Percentiles rank a stretch among this genome's conserved stretches.
Evolutionary conservation across 1,140 invertebrate genomes (phyloP).

Genomic region (Drosophila auraria): DNA sequence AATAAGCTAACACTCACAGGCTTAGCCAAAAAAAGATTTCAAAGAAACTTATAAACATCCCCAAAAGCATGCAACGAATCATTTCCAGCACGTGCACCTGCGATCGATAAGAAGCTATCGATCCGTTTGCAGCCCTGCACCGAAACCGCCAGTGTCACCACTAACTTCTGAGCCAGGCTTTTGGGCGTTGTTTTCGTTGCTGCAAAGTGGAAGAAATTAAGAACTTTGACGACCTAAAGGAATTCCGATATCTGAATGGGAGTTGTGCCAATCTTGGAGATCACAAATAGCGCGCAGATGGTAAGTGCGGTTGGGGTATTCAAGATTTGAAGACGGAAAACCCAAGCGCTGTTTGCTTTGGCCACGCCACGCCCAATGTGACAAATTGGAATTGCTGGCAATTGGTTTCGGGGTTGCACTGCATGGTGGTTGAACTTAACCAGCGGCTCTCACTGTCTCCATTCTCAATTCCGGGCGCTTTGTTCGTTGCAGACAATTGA

Average conservation of each 20-base stretch:
- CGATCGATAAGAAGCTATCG: slow-evolving; percentile 27
- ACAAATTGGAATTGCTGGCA: slow-evolving; percentile 34
- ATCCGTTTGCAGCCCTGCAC: slow-evolving; percentile 13
- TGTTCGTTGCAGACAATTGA: slow-evolving; percentile 48
- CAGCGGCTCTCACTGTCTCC: slow-evolving; percentile 36
- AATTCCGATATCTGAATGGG: slow-evolving; percentile 28
- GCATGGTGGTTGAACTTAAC: slow-evolving; percentile 30
- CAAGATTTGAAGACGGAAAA: neutral
- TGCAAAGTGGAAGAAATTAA: slow-evolving; percentile 12
- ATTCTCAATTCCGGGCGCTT: neutral
- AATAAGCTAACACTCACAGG: too few relatives aligned
- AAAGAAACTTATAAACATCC: neutral
- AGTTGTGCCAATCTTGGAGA: slow-evolving; percentile 27
- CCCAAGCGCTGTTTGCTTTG: slow-evolving; percentile 16
- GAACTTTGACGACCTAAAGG: slow-evolving; percentile 2
- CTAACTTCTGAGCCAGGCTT: slow-evolving; percentile 63
- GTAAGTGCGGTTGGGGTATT: slow-evolving; percentile 35
- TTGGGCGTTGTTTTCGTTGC: slow-evolving; percentile 77
- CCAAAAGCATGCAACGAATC: neutral
- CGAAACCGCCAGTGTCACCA: slow-evolving; percentile 5
- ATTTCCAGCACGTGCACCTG: neutral
- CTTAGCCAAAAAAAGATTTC: too few relatives aligned
- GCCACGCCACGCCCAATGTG: slow-evolving; percentile 71
- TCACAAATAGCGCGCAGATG: slow-evolving; percentile 48
- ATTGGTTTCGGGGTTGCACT: slow-evolving; percentile 43